These are phyloP conservation scores for Contarinia nasturtii DNA, from an alignment of 1,140 invertebrate species.

Conservation along the genomic window DNA sequence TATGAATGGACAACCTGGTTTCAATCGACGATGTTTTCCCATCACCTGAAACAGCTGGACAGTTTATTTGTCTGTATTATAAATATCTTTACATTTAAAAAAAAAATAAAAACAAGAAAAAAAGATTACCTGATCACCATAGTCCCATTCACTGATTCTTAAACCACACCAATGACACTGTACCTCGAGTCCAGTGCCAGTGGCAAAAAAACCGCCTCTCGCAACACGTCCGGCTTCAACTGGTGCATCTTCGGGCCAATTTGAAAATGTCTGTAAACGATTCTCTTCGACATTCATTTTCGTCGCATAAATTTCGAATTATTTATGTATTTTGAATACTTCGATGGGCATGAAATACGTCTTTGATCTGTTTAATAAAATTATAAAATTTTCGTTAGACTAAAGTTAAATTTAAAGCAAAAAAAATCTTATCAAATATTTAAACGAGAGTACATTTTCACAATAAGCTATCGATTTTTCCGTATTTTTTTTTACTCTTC, in stretches of 20 bases:
- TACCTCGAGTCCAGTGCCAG: conserved; percentile 41
- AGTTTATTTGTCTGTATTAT: background rate
- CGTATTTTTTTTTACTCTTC: too few relatives aligned
- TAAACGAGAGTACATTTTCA: too few relatives aligned
- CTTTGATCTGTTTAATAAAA: background rate
- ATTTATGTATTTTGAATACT: background rate
- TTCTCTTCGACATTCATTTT: conserved; percentile 46
- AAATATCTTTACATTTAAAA: background rate
- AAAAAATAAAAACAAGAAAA: background rate
- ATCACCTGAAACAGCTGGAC: conserved; percentile 25
- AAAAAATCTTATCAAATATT: too few relatives aligned
- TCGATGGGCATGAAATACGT: background rate
- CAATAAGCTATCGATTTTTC: too few relatives aligned
- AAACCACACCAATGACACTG: conserved; percentile 55
- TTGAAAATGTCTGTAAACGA: conserved; percentile 42
- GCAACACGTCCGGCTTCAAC: conserved; percentile 46
- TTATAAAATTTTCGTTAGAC: background rate
- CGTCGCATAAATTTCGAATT: background rate
- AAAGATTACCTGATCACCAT: conserved; percentile 35
- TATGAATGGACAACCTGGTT: conserved; percentile 54
- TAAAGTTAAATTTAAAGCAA: too few relatives aligned
- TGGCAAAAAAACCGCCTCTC: conserved; percentile 66
- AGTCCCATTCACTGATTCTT: conserved; percentile 55
- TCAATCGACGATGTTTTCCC: conserved; percentile 35
- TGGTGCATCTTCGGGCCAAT: conserved; percentile 47